A percentile compares a stretch with the other conserved stretches of the same genome.
These are phyloP conservation scores for Knipowitschia caucasica DNA, from an alignment of 2,797 vertebrate species.

Conservation along the genomic window DNA sequence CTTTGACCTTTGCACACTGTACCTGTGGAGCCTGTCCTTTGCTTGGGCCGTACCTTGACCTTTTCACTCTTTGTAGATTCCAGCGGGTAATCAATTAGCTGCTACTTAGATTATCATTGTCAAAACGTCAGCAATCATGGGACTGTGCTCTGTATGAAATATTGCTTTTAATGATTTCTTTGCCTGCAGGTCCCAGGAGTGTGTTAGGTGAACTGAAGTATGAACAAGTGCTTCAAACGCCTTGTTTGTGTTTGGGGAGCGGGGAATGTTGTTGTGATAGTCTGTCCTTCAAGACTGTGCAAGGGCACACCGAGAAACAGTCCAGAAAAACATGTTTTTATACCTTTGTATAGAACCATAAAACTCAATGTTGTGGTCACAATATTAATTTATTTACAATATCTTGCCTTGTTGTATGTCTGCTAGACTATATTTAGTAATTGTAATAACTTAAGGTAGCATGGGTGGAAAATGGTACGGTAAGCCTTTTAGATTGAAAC, in stretches of 20 bases:
- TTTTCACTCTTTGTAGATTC: slow-evolving; percentile 72
- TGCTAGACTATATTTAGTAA: neutral
- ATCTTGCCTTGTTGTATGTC: neutral
- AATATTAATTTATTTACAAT: neutral
- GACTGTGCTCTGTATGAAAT: slow-evolving; percentile 47
- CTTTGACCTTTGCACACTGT: slow-evolving; percentile 70
- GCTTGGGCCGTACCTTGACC: slow-evolving; percentile 74
- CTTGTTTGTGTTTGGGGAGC: slow-evolving; percentile 20
- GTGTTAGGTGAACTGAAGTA: slow-evolving; percentile 21
- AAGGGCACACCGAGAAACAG: slow-evolving; percentile 27
- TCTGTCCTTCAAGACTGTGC: slow-evolving; percentile 58
- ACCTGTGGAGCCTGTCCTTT: slow-evolving; percentile 73
- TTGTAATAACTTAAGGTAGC: neutral
- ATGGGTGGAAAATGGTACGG: neutral
- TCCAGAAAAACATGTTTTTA: slow-evolving; percentile 6
- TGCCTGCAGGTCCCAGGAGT: slow-evolving; percentile 21
- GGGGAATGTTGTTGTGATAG: slow-evolving; percentile 19
- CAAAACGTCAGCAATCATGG: slow-evolving; percentile 62
- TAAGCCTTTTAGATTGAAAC: neutral
- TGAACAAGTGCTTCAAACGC: slow-evolving; percentile 23
- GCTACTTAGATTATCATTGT: slow-evolving; percentile 69
- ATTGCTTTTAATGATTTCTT: slow-evolving; percentile 66
- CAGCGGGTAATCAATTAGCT: slow-evolving; percentile 79
- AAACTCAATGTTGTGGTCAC: neutral
- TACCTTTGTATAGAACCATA: neutral